These are phyloP conservation scores for Rhabdomys dilectus DNA, from an alignment of 2,113 vertebrate genomes.

Conservation along the genomic window DNA sequence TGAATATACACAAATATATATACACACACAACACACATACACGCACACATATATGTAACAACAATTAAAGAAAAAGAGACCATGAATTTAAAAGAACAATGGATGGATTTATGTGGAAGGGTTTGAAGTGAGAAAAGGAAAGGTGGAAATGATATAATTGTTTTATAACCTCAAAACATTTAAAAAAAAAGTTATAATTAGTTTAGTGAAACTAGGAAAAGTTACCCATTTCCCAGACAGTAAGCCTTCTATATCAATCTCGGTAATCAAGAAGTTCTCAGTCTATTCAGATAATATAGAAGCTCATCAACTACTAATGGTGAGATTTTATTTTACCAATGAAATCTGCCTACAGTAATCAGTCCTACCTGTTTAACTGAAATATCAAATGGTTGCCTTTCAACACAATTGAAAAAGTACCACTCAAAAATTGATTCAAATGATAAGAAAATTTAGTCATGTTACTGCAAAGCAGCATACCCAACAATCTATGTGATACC, in stretches of 20 bases:
- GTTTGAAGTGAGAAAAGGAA: not conserved
- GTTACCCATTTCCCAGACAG: not conserved
- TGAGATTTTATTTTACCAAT: conserved; percentile 25
- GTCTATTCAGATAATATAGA: not conserved
- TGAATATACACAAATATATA: not conserved
- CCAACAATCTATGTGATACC: not conserved
- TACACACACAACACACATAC: not conserved
- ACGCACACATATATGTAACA: not conserved
- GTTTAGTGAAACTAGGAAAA: not conserved
- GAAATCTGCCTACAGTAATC: not conserved
- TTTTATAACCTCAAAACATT: not conserved
- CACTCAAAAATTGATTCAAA: not conserved
- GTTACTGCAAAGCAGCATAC: not conserved
- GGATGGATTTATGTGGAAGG: no score
- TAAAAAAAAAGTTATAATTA: not conserved
- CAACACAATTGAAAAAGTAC: not conserved
- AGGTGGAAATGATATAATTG: not conserved
- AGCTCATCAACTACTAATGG: not conserved
- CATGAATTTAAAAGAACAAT: not conserved
- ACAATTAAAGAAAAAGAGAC: not conserved
- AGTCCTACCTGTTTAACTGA: not conserved
- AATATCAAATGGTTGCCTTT: not conserved
- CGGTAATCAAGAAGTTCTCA: not conserved
- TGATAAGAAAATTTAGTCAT: not conserved
- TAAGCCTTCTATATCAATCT: not conserved